phyloP scores from a whole-genome alignment of 2,888 invertebrate genomes.

The Meloe dianella region DNA sequence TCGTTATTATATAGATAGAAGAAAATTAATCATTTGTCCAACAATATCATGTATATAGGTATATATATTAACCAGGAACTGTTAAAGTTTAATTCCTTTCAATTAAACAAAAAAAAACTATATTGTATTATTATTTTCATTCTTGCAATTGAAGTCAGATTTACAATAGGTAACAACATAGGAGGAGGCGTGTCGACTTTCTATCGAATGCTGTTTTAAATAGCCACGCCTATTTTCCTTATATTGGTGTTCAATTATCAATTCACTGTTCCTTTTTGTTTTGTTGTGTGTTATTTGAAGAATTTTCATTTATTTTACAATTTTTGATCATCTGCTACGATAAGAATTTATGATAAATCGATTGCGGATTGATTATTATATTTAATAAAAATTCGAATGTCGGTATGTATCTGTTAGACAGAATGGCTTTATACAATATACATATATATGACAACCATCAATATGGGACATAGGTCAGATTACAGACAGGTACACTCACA shows the following conservation, averaged over 20 bases:
- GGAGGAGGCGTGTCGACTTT: constrained; percentile 9
- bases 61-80: neutral
- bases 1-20: neutral
- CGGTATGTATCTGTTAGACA: neutral
- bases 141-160: neutral
- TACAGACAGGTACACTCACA: constrained; percentile 34
- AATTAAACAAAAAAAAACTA: neutral
- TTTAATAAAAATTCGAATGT: constrained; percentile 28
- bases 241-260: constrained; percentile 14
- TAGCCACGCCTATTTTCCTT: constrained; percentile 12
- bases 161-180: constrained; percentile 7
- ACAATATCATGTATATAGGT: no score
- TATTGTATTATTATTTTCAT: neutral
- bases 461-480: constrained; percentile 33
- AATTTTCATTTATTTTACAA: neutral
- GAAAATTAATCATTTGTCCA: neutral
- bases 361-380: constrained; percentile 31
- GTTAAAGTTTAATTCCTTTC: neutral
- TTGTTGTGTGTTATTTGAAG: neutral
- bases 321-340: neutral
- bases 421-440: no score
- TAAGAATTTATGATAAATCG: constrained; percentile 23
- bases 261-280: constrained; percentile 7
- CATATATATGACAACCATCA: constrained; percentile 26
- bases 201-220: constrained; percentile 13